Conservation (phyloP, 1,140 invertebrate genomes). For the Dufourea novaeangliae region DNA sequence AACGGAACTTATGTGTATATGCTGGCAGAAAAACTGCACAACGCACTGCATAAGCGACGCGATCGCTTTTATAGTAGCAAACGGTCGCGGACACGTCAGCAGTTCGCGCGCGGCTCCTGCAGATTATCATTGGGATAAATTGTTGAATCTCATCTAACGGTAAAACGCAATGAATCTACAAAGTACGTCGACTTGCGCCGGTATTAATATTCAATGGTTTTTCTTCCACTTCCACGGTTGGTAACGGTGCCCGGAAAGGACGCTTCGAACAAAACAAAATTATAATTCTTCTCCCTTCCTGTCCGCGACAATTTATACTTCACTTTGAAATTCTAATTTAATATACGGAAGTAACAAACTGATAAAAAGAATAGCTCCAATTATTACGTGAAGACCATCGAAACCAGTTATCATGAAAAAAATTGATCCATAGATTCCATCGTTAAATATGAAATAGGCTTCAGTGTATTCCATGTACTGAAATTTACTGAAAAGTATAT, state of each 20-base stretch:
- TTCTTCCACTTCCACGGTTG: background rate
- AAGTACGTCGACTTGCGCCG: slow-evolving; percentile 11
- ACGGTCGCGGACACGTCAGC: slow-evolving; percentile 20
- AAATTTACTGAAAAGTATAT: too few relatives aligned
- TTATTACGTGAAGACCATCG: too few relatives aligned
- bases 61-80: background rate
- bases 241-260: background rate
- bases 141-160: slow-evolving; percentile 33
- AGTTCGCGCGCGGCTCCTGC: slow-evolving; percentile 25
- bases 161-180: slow-evolving; percentile 26
- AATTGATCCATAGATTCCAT: too few relatives aligned
- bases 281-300: too few relatives aligned
- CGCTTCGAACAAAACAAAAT: background rate
- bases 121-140: slow-evolving; percentile 47
- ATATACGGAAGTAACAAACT: too few relatives aligned
- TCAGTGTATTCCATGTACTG: too few relatives aligned
- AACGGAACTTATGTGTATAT: too few relatives aligned
- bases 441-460: too few relatives aligned
- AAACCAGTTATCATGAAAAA: too few relatives aligned
- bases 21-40: background rate
- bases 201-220: slow-evolving; percentile 45
- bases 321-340: too few relatives aligned
- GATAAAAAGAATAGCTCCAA: too few relatives aligned
- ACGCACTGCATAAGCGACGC: background rate
- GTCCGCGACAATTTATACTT: too few relatives aligned